Conservation (phyloP, 2,888 invertebrate genomes). For the Leptopilina myrica region DNA sequence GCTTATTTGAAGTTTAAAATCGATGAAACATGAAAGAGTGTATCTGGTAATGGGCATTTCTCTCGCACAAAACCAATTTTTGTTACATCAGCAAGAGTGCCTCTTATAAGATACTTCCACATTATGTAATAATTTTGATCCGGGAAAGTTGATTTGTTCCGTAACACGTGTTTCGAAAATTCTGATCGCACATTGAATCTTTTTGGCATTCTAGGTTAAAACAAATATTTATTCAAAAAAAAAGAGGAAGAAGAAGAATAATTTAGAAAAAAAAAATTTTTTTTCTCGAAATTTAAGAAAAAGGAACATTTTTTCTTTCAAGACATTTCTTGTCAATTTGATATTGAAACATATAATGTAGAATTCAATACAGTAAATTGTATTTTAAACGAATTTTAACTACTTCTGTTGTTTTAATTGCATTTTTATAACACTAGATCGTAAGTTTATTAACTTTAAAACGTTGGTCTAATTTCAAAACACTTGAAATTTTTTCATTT, state of each 20-base stretch:
- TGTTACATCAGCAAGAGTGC: slow-evolving; percentile 37
- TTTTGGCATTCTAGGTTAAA: slow-evolving; percentile 20
- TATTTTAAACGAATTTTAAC: no score
- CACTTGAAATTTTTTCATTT: not conserved
- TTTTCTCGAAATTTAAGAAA: not conserved
- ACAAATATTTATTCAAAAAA: not conserved
- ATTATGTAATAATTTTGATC: slow-evolving; percentile 37
- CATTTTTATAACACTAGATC: no score
- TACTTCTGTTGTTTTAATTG: no score
- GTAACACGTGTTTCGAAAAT: slow-evolving; percentile 40
- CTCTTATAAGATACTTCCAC: slow-evolving; percentile 34
- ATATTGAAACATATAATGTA: not conserved
- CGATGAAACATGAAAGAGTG: not conserved
- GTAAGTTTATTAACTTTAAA: no score
- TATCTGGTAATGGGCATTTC: slow-evolving; percentile 28
- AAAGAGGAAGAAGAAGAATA: no score
- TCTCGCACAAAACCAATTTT: slow-evolving; percentile 35
- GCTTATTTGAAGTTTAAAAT: no score
- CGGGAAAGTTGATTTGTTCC: slow-evolving; percentile 29
- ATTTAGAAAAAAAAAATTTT: not conserved
- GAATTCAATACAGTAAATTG: no score
- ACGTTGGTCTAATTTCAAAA: no score
- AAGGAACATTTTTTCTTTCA: no score
- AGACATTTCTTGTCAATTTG: not conserved
- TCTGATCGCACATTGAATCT: slow-evolving; percentile 17